Base-by-base conservation (phyloP, 2,888 invertebrate genomes). In the Esperia sulphurella region DNA sequence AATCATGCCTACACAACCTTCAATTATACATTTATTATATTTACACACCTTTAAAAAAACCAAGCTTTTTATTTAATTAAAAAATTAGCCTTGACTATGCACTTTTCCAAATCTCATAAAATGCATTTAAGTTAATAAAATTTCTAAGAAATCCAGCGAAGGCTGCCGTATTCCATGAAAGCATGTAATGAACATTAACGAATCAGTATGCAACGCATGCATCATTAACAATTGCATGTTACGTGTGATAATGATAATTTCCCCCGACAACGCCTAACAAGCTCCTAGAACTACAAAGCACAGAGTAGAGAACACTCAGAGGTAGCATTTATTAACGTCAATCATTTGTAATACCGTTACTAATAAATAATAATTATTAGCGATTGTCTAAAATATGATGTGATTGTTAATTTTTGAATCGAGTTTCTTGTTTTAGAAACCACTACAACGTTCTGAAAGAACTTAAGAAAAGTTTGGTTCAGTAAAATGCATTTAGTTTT, bases 241-340 rank as follows among this genome's bases (percentile, higher is more conserved):
- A 61, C 61, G 54, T 62, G 49, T 61, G 53, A 61, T 61, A 65
- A 53, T 68, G 58, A 59, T 65, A 68, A 69, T 68, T 61, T 54
- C 46, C 60, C 49, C 44, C 50, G 51, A 47, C 53, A 57, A 52
- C 51, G 41, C 39, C 49, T 56, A 65, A 72, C 57, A 59, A 69
- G 63, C 70, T 70, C 61, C 43, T 41, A 57, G 63, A 70, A 76
- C 45, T 57, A 54, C 40, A 53, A 58, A 54, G 54, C 60, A 52
- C 59, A 79, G 79, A 78, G 74, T 71, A 75, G 63, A 61, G 61
- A 65, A 60, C 38, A 57, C 58, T 38, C 47, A 77, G 75, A 79
- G 71, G 66, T 58, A 62, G 65, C 65, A 46, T 8, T 44, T 8
- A 39, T 40, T 14, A 10, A 40, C 31, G 31, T 1, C 31, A 9